phyloP scores from a whole-genome alignment of 1,140 invertebrate species.

The Drosophila chauvacae region DNA sequence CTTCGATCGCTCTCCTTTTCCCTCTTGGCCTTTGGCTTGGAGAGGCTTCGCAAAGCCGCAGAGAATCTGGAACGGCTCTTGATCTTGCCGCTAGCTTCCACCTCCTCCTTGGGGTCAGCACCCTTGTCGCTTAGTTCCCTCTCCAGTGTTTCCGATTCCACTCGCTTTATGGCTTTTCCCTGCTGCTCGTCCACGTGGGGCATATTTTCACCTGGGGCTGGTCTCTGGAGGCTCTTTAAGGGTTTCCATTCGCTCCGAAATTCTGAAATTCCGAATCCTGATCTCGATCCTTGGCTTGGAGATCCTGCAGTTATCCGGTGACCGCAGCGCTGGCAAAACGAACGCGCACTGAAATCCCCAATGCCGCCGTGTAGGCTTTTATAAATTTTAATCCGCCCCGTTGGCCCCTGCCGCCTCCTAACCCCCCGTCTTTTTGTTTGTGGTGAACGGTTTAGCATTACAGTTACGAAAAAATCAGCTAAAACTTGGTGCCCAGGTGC shows the following conservation, averaged over 20 bases:
- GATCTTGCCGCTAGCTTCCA: conserved; percentile 37
- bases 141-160: conserved; percentile 18
- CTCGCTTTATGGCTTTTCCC: conserved; percentile 47
- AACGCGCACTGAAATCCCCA: conserved; percentile 67
- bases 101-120: conserved; percentile 16
- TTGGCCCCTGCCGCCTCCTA: neutral
- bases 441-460: conserved; percentile 70
- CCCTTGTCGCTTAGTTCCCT: conserved; percentile 4
- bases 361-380: conserved; percentile 57
- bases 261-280: conserved; percentile 4
- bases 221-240: conserved; percentile 25
- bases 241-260: conserved; percentile 32
- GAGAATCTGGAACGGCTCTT: conserved; percentile 79
- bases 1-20: conserved; percentile 30
- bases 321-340: conserved; percentile 59
- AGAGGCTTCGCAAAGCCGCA: conserved; percentile 76
- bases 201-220: conserved; percentile 61
- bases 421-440: conserved; percentile 33
- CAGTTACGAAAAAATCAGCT: conserved; percentile 40
- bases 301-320: conserved; percentile 17
- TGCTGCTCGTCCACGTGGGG: conserved; percentile 57
- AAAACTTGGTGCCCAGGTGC: conserved; percentile 6
- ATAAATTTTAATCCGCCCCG: conserved; percentile 63
- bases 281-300: conserved; percentile 1
- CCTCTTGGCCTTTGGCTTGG: conserved; percentile 63